Evolutionary conservation across 2,797 vertebrate species (phyloP), one percentile per base, ranked within the genome.

Genomic region (Chelmon rostratus): DNA sequence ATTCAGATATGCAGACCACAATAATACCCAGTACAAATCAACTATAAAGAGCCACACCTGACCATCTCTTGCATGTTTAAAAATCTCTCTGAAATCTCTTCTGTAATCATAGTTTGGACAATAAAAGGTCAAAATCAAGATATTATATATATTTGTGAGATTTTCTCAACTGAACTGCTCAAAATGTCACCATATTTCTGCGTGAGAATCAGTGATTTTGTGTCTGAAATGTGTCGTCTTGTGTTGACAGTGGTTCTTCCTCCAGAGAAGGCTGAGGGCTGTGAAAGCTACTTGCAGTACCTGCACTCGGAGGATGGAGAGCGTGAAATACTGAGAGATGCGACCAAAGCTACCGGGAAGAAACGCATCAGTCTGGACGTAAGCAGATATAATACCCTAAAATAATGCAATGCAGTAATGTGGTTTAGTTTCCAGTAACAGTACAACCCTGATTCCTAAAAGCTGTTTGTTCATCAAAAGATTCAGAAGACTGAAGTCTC

Each of bases 321-420:
- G 76, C 82, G 84, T 25, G 94, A 93, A 40, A 49, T 79, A 3
- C 78, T 86, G 7, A 91, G 91, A 88, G 95, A 96, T 1, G 15
- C 78, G 18, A 81, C 65, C 82, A 95, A 94, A 93, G 78, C 84
- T 50, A 53, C 82, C 0, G 93, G 89, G 33, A 96, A 94, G 90
- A 96, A 96, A 56, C 92, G 89, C 81, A 95, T 96, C 87, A 96
- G 92, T 78, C 81, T 96, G 54, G 90, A 96, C 73, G 96, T 96
- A 90, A 91, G 94, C 21, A 25, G 9, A 50, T 16, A 0, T 6
- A 8, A 11, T 7, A 59, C 42, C 23, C 21, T 19, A 21, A 7
- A 68, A 52, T 13, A 40, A 7, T 42, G 37, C 0, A 57, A 3
- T 18, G 16, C 11, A 63, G 6, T 13, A 1, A 47, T 52, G 2